phyloP scores from a whole-genome alignment of 2,888 invertebrate genomes.

The Ophonus ardosiacus region DNA sequence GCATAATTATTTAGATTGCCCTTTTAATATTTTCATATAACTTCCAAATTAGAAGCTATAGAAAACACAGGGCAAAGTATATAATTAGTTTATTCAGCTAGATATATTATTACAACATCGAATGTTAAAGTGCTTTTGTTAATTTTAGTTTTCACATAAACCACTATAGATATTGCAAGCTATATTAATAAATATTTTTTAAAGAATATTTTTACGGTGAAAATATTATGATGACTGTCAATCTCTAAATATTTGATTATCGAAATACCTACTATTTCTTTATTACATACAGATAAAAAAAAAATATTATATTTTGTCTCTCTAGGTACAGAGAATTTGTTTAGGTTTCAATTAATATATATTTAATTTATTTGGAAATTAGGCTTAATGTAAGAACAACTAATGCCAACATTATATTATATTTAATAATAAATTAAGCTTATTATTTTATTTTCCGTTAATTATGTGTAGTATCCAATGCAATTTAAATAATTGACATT shows the following conservation, averaged over 20 bases:
- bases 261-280: neutral
- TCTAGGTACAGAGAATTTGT: too few species aligned
- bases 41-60: neutral
- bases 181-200: neutral
- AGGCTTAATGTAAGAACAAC: too few species aligned
- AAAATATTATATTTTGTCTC: neutral
- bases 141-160: constrained; percentile 1
- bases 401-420: too few species aligned
- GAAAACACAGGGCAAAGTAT: neutral
- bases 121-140: constrained; percentile 7
- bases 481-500: too few species aligned
- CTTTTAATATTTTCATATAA: neutral
- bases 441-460: too few species aligned
- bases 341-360: too few species aligned
- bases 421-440: too few species aligned
- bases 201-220: neutral
- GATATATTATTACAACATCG: constrained; percentile 10
- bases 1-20: neutral
- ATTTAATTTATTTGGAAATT: too few species aligned
- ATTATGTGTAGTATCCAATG: too few species aligned
- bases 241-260: neutral
- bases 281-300: neutral
- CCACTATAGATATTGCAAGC: neutral
- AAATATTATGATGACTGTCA: neutral
- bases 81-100: neutral